Conservation (phyloP, 2,888 invertebrate genomes). For the Caradrina clavipalpis region DNA sequence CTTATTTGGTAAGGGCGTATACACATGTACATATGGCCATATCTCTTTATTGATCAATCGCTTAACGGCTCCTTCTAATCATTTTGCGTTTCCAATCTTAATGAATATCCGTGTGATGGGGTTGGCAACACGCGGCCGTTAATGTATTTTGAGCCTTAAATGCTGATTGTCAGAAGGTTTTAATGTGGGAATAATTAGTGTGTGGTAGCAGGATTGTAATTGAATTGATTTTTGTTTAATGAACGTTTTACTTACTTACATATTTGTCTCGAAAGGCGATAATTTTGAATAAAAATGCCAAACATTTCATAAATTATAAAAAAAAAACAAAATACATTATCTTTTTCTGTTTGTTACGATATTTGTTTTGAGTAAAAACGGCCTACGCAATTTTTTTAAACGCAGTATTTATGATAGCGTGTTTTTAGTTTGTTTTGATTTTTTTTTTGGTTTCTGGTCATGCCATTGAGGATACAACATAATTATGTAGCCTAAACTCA, state of each 20-base stretch:
- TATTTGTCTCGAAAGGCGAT: neutral
- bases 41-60: slow-evolving; percentile 78
- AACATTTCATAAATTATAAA: too few species aligned
- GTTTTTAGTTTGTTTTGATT: too few species aligned
- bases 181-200: slow-evolving; percentile 40
- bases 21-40: slow-evolving; percentile 73
- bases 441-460: too few species aligned
- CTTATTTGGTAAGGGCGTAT: slow-evolving; percentile 67
- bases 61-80: slow-evolving; percentile 69
- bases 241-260: neutral
- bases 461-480: too few species aligned
- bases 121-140: slow-evolving; percentile 61
- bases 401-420: too few species aligned
- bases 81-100: slow-evolving; percentile 76
- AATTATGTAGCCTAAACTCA: too few species aligned
- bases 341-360: too few species aligned
- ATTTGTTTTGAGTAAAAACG: too few species aligned
- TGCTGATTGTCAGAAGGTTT: slow-evolving; percentile 39
- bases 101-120: slow-evolving; percentile 75
- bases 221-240: slow-evolving; percentile 27
- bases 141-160: slow-evolving; percentile 29
- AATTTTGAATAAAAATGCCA: neutral
- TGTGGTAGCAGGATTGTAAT: slow-evolving; percentile 23
- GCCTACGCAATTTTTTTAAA: too few species aligned
- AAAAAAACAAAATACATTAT: too few species aligned